Conservation (phyloP, 2,797 vertebrate genomes). For the Nannoperca obscura region DNA sequence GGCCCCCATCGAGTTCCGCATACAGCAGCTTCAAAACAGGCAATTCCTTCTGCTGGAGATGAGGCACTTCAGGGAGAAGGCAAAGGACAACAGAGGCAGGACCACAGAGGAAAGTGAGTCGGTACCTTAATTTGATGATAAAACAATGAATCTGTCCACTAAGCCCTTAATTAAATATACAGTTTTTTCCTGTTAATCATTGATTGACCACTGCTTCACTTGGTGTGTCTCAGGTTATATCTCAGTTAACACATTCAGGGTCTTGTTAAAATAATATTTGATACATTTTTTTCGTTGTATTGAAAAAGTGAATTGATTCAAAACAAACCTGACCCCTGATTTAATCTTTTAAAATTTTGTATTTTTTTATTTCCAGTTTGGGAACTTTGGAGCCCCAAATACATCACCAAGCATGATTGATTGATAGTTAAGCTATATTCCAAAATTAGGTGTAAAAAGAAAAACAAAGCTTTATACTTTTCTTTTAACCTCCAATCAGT, state of each 20-base stretch:
- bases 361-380: not conserved
- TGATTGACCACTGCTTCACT: not conserved
- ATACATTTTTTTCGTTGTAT: not conserved
- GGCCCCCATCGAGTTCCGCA: conserved; percentile 49
- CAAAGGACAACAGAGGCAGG: fast-evolving
- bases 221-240: not conserved
- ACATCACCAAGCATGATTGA: not conserved
- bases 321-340: not conserved
- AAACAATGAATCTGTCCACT: not conserved
- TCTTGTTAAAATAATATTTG: not conserved
- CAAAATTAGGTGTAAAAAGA: not conserved
- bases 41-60: conserved; percentile 48
- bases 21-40: conserved; percentile 66
- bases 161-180: not conserved
- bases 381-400: not conserved
- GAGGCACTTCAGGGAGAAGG: conserved; percentile 36
- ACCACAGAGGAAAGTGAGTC: conserved; percentile 47
- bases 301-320: not conserved
- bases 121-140: not conserved
- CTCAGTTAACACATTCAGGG: not conserved
- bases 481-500: not conserved
- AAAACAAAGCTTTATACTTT: not conserved
- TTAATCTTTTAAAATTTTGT: not conserved
- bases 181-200: not conserved
- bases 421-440: not conserved